A percentile compares a stretch with the other conserved stretches of the same genome.
These are phyloP conservation scores for Dasyurus viverrinus DNA, from an alignment of 2,113 vertebrate species.

Conservation along the genomic window DNA sequence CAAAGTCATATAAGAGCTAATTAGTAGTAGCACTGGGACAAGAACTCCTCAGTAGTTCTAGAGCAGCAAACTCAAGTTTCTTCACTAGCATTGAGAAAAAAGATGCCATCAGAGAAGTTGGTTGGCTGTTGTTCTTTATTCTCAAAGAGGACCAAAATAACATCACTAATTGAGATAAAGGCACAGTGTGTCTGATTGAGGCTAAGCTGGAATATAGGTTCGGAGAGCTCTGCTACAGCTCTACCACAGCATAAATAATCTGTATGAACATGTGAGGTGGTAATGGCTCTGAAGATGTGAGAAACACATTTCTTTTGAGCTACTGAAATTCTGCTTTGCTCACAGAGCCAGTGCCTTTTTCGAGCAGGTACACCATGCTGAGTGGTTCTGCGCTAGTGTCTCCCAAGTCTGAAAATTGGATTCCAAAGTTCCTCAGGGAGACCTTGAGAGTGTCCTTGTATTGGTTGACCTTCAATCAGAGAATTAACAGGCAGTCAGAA, in stretches of 20 bases:
- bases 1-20: background rate
- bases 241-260: background rate
- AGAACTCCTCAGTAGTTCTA: background rate
- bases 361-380: background rate
- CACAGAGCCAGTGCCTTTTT: background rate
- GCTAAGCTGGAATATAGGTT: background rate
- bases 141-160: background rate
- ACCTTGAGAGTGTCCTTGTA: background rate
- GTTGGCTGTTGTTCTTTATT: background rate
- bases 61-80: background rate
- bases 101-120: background rate
- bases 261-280: background rate
- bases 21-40: background rate
- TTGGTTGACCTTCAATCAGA: background rate
- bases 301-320: background rate
- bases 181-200: background rate
- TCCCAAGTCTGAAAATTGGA: background rate
- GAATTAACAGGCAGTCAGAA: background rate
- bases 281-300: background rate
- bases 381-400: background rate
- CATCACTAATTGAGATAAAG: background rate
- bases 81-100: background rate
- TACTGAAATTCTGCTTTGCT: background rate
- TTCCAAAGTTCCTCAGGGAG: background rate
- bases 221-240: background rate